Evolutionary conservation across 92 coral and sea anemone species (phyloP), one percentile per base, ranked within the genome.

Genomic region (Epizoanthus ramosus): DNA sequence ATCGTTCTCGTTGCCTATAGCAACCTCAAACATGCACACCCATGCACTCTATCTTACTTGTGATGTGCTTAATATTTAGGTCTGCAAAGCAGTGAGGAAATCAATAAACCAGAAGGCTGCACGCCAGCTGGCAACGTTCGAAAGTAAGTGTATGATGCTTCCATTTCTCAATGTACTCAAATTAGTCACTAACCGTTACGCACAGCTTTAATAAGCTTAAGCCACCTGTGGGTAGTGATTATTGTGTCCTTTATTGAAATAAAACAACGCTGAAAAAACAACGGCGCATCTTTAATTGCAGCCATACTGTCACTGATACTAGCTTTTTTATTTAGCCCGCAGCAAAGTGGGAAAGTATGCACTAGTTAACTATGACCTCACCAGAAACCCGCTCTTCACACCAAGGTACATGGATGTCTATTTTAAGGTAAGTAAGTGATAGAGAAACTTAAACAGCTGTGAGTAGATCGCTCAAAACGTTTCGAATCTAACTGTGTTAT

Each of bases 31-130:
- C 15, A 50, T 50, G 13, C 54, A 50, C 14, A 50, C 54, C 13
- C 54, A 50, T 50, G 16, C 15, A 50, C 3, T 9, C 14, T 37
- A 37, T 3, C 43, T 10, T 50, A 50, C 10, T 50, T 50, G 54
- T 9, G 15, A 50, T 50, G 54, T 33, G 17, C 8, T 56, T 56
- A 31, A 13, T 9, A 13, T 22, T 21, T 9, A 77, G 82, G 82
- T 77, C 57, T 77, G 82, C 68, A 77, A 41, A 6, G 68, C 31
- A 23, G 82, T 77, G 8, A 68, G 82, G 24, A 21, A 37, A 41
- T 61, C 70, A n/a, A 61, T 77, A 19, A 19, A 77, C 37, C 33
- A 15, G 37, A 5, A 41, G 5, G 70, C 70, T 39, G 70, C 82
- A 10, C 22, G 70, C 2, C 57, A 59, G 57, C 31, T 77, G 71